These are phyloP conservation scores for Onychomys leucogaster DNA, from an alignment of 2,797 vertebrate genomes.

Conservation along the genomic window DNA sequence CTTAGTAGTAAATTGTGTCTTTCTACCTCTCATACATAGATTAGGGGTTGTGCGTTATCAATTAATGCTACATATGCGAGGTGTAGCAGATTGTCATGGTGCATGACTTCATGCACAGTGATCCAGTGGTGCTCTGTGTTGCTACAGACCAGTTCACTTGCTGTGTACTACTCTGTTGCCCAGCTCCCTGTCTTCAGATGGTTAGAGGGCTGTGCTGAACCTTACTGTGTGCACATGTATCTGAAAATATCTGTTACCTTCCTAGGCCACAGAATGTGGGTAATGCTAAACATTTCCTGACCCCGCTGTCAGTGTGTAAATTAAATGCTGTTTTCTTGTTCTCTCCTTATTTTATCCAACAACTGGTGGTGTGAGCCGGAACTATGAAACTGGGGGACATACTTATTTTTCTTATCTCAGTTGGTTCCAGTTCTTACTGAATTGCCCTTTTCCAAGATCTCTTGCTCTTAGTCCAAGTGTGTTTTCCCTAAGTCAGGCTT, in stretches of 20 bases:
- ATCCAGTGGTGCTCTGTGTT: background rate
- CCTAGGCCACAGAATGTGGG: background rate
- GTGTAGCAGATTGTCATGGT: background rate
- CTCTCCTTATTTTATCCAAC: background rate
- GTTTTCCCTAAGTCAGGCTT: background rate
- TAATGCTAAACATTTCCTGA: background rate
- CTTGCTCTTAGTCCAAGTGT: background rate
- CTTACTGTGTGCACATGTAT: background rate
- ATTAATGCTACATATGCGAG: background rate
- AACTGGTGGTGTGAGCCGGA: background rate
- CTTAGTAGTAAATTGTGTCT: slow-evolving; percentile 25
- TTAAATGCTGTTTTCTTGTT: background rate
- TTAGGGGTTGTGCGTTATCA: slow-evolving; percentile 9
- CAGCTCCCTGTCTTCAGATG: background rate
- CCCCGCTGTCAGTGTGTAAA: background rate
- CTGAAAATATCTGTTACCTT: background rate
- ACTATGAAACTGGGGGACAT: background rate
- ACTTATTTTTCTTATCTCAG: background rate
- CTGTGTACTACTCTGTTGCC: background rate
- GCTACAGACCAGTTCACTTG: background rate
- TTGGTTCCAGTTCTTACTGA: background rate
- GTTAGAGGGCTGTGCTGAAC: background rate
- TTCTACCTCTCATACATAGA: background rate
- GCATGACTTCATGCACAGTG: background rate
- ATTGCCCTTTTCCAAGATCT: background rate